These are phyloP conservation scores for Helarctos malayanus DNA, from an alignment of 2,797 vertebrate species.

Conservation along the genomic window DNA sequence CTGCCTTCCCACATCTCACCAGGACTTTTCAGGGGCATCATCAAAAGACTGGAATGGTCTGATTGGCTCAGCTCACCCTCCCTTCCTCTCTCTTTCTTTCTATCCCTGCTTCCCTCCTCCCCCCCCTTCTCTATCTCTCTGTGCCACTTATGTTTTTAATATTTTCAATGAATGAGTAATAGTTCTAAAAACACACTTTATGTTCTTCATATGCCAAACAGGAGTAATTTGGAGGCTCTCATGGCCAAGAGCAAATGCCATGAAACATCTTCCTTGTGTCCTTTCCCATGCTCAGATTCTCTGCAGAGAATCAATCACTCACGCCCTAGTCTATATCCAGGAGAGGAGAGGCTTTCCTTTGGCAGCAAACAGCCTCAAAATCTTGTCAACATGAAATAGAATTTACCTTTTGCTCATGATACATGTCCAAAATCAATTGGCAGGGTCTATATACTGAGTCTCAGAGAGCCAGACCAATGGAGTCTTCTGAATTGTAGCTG, in stretches of 20 bases:
- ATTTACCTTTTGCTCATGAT: background rate
- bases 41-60: background rate
- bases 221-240: background rate
- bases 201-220: conserved; percentile 7
- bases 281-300: background rate
- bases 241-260: background rate
- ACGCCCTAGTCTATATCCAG: background rate
- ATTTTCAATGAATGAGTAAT: background rate
- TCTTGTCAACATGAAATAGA: background rate
- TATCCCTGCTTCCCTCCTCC: background rate
- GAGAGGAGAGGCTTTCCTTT: background rate
- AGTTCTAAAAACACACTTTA: conserved; percentile 3
- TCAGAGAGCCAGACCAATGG: background rate
- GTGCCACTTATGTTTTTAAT: background rate
- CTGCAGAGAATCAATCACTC: background rate
- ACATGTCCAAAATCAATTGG: background rate
- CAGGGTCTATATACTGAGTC: background rate
- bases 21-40: background rate
- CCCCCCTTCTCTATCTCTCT: background rate
- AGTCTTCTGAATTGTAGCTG: background rate
- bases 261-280: background rate
- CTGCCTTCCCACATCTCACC: background rate
- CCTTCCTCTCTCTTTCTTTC: background rate
- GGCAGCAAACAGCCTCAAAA: background rate
- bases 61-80: background rate